phyloP scores from a whole-genome alignment of 1,140 invertebrate species.

The Temnothorax nylanderi region DNA sequence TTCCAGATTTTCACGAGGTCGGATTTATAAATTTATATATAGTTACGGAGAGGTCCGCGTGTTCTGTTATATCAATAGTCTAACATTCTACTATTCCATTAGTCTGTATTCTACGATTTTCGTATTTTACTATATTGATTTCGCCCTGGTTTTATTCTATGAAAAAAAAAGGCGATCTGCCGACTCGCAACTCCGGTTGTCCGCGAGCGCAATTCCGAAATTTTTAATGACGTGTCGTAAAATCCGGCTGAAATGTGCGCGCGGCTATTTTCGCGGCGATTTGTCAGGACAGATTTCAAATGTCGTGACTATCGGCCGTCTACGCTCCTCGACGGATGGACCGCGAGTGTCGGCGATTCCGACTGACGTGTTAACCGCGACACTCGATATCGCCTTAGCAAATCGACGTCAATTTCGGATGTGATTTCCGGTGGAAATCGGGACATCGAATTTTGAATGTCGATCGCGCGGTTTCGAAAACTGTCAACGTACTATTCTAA shows the following conservation, averaged over 20 bases:
- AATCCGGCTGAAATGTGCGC: background rate
- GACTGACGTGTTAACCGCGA: constrained; percentile 59
- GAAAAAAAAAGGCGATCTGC: background rate
- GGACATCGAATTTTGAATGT: constrained; percentile 45
- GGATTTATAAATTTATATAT: background rate
- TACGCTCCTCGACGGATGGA: constrained; percentile 28
- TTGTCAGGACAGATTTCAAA: constrained; percentile 6
- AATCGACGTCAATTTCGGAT: constrained; percentile 58
- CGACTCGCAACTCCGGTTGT: background rate
- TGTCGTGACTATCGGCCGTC: constrained; percentile 18
- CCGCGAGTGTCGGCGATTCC: constrained; percentile 42
- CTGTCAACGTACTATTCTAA: background rate
- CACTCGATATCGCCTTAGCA: constrained; percentile 58
- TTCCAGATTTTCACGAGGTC: background rate
- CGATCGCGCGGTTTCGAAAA: constrained; percentile 15
- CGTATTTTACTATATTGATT: background rate
- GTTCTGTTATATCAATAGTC: background rate
- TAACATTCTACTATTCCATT: background rate
- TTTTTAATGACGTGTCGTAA: constrained; percentile 11
- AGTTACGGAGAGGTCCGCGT: background rate
- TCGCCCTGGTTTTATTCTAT: background rate
- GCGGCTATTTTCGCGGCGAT: background rate
- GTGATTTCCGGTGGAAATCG: constrained; percentile 44
- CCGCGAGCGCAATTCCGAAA: background rate
- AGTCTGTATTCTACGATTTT: background rate